These are phyloP conservation scores for Machaerirhynchus nigripectus DNA, from an alignment of 2,113 vertebrate species.

Conservation along the genomic window DNA sequence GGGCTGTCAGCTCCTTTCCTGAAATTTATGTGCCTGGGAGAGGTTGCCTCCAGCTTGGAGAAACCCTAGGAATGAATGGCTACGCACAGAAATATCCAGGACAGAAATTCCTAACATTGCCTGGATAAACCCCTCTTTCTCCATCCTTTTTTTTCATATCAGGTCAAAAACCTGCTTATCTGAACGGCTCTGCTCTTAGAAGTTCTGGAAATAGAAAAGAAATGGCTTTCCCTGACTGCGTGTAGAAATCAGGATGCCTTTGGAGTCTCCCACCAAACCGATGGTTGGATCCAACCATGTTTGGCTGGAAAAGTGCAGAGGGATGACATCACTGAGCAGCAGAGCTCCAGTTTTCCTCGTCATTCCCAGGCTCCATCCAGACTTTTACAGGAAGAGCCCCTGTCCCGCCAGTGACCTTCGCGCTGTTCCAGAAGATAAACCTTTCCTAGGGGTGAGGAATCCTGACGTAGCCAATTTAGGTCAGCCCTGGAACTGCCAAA, in stretches of 20 bases:
- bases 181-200: not conserved
- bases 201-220: not conserved
- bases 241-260: not conserved
- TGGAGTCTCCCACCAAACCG: not conserved
- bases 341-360: not conserved
- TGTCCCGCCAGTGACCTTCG: slow-evolving; percentile 28
- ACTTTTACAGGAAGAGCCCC: slow-evolving; percentile 8
- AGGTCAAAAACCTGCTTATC: not conserved
- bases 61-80: not conserved
- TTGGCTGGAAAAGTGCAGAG: not conserved
- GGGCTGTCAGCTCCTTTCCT: slow-evolving; percentile 3
- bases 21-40: not conserved
- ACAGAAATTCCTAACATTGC: not conserved
- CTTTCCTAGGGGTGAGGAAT: slow-evolving; percentile 24
- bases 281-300: not conserved
- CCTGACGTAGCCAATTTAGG: slow-evolving; percentile 6
- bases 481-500: slow-evolving; percentile 47
- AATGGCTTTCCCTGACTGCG: not conserved
- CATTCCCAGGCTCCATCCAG: not conserved
- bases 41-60: not conserved
- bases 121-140: not conserved
- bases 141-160: not conserved
- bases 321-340: not conserved
- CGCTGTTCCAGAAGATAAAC: slow-evolving; percentile 12
- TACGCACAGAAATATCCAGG: accelerated